Base-by-base conservation (phyloP, 2,797 vertebrate genomes). In the Alosa sapidissima region DNA sequence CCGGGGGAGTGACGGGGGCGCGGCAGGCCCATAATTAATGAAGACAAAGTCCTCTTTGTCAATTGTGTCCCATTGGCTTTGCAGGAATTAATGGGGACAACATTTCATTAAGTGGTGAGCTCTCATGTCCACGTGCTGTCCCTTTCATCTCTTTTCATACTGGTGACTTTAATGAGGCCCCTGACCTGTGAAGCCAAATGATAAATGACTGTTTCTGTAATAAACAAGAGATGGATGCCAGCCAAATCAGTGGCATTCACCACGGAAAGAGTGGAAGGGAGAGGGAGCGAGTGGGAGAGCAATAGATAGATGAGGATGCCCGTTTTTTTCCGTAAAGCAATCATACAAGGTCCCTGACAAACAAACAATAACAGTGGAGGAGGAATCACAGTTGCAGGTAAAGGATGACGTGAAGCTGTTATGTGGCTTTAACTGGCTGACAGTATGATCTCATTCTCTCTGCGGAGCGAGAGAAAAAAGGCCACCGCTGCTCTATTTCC, bases 31-130 rank as follows among this genome's bases (percentile, higher is more conserved):
- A 84, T 88, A 87, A 90, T 87, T 86, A 91, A 82, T 21, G 47
- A 19, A 88, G 82, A 88, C 86, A 84, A 81, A 60, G 83, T 84
- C 81, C 62, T 86, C 81, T 87, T 87, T 85, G 86, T 88, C 72
- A 45, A 83, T 62, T 28, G 51, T 81, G 84, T 85, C 85, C 86
- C 52, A 52, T 58, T 81, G 85, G 52, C 85, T 84, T 88, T 75
- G 81, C 65, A 58, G 54, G 84, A 88, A 88, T 90, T 86, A 88
- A 89, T 88, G 55, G 84, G 82, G 82, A 85, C 83, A 88, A 82
- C 82, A 88, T 89, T 88, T 85, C 45, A 88, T 89, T 91, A 87
- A 87, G 85, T 82, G 82, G 51, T 81, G 65, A n/a, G 81, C 78
- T 81, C 81, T 81, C 41, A 48, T 19, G 36, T 62, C 78, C 54